Base-by-base conservation (phyloP, 2,888 invertebrate genomes). In the Drosophila sordidula region DNA sequence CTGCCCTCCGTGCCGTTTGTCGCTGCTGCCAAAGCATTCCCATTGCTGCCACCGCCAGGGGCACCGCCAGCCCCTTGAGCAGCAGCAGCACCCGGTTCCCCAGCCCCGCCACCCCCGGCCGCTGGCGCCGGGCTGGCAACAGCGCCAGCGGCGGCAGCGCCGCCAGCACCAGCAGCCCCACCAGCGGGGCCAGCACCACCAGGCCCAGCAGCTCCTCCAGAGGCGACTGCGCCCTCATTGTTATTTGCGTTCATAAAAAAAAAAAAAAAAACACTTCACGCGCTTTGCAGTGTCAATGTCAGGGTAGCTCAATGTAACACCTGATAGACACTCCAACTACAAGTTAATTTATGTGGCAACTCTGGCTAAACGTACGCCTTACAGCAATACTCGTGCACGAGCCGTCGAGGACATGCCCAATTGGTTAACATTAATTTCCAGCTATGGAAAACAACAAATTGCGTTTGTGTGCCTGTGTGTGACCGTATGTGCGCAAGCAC, bases 171-270 rank as follows among this genome's bases (percentile, higher is more conserved):
- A 38, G 6, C 63, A 34, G 44, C 58, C 47, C 14, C 50, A 16
- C 3, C 55, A 16, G n/a, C 61, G 4, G 54, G 59, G 25, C 16
- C 58, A 8, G 42, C 72, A 41, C 39, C 51, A 32, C 38, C 59
- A 18, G 41, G 64, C 26, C 49, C 50, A 42, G 18, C 77, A 49
- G 44, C 76, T 12, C 38, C 65, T 41, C 55, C 71, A 59, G 70
- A 58, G 70, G 66, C 75, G 12, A 61, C 81, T 32, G 64, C 85
- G 42, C 70, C 83, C 47, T 68, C 86, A 70, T 72, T 80, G 39
- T 25, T 76, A 55, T 73, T 80, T 26, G 70, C 74, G 74, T 77
- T 81, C 81, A 81, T 81, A 62, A 59, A 71, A 59, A 22, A 22
- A 22, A 3, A 3, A 18, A 26, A 26, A 26, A 26, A 26, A 47